phyloP scores from a whole-genome alignment of 1,140 invertebrate genomes.

The Heliconius hermathena region DNA sequence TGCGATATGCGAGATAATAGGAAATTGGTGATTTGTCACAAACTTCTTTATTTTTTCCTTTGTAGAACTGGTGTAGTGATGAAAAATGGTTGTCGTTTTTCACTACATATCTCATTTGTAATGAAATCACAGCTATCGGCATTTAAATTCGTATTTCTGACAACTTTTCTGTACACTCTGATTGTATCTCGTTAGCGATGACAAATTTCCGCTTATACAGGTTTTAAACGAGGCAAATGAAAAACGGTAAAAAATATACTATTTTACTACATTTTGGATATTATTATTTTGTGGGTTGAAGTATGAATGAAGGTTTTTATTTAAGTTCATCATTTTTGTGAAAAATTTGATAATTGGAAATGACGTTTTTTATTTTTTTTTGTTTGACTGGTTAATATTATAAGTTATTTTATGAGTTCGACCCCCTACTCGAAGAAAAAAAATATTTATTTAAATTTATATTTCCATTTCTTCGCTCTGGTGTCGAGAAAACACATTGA shows the following conservation, averaged over 20 bases:
- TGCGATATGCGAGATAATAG: no score
- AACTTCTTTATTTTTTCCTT: no score
- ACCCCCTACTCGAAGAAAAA: no score
- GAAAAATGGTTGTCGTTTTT: not conserved
- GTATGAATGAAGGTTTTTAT: not conserved
- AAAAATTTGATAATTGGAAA: not conserved
- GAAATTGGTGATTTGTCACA: no score
- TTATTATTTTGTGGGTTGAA: not conserved
- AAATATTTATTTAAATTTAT: no score
- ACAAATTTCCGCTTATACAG: not conserved
- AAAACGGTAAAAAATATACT: not conserved
- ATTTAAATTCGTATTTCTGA: not conserved
- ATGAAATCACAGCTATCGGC: not conserved
- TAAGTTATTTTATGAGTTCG: no score
- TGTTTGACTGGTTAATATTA: no score
- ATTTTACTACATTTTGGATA: not conserved
- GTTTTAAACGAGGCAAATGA: slow-evolving; percentile 2
- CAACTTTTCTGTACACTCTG: not conserved
- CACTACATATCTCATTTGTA: not conserved
- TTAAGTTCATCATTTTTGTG: not conserved
- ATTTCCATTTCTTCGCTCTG: no score
- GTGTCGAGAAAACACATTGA: no score
- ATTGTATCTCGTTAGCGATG: slow-evolving; percentile 4
- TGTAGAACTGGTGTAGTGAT: no score
- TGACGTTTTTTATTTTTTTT: no score